Conservation (phyloP, 2,113 vertebrate genomes). For the Chroicocephalus ridibundus region DNA sequence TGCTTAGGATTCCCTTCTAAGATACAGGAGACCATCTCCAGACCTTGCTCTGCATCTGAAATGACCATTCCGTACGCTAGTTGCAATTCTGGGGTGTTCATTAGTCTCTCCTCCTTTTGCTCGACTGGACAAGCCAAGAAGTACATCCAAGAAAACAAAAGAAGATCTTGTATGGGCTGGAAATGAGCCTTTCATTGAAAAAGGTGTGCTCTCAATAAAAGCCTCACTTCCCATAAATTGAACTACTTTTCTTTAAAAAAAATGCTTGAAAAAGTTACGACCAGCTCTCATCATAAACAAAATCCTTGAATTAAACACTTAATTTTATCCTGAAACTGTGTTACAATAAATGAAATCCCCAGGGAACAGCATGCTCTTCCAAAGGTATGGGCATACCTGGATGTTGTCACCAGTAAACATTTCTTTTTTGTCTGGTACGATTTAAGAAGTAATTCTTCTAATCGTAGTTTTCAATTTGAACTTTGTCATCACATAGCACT, state of each 20-base stretch:
- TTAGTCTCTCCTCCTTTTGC: not conserved
- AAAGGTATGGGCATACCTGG: not conserved
- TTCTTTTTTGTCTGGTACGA: not conserved
- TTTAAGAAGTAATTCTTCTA: not conserved
- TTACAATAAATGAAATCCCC: not conserved
- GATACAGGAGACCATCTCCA: rapidly evolving
- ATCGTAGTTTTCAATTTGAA: not conserved
- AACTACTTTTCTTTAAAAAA: not conserved
- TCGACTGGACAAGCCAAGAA: not conserved
- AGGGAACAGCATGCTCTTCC: not conserved
- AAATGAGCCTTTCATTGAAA: not conserved
- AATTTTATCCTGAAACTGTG: not conserved
- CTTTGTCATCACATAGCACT: not conserved
- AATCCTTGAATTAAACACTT: not conserved
- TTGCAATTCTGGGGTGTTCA: not conserved
- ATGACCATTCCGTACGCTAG: not conserved
- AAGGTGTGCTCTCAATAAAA: not conserved
- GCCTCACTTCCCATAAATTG: not conserved
- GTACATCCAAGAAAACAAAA: not conserved
- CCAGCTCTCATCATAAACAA: not conserved
- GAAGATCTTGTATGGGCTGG: not conserved
- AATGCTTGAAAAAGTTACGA: not conserved
- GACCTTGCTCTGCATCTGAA: not conserved
- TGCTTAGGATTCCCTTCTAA: not conserved
- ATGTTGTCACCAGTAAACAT: not conserved